Evolutionary conservation across 2,797 vertebrate species (phyloP), one percentile per base, ranked within the genome.

Genomic region (Hypotaenidia okinawae): DNA sequence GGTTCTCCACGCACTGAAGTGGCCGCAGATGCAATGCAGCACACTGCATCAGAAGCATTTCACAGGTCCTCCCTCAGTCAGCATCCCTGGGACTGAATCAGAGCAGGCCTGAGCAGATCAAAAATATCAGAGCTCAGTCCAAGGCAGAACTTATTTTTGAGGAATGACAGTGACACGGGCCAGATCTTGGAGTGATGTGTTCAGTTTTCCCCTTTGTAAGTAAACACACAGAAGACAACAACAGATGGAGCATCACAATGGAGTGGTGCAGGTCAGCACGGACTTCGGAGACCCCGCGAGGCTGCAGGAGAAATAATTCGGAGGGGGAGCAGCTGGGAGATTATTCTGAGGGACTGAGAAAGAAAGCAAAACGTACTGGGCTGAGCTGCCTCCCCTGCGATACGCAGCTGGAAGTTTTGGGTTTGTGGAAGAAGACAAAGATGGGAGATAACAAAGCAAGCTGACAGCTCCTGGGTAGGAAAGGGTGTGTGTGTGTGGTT

Each of bases 151-250:
- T 85, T 80, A 9, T 78, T 91, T 94, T 69, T 92, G 73, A 81
- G 85, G 73, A 59, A 91, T 37, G 87, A 82, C 89, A 94, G 89
- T 69, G 92, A 78, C 66, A 81, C 52, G 69, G 89, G 79, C 89
- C 92, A 96, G 84, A 94, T 54, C 85, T 84, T 47, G 39, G 86
- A 90, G 92, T 93, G 72, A 69, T 28, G 6, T 91, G 93, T 94
- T 77, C 68, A 52, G 68, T 73, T 95, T 93, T 85, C 45, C 73
- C 43, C 51, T 62, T 33, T 37, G 58, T 83, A 94, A 93, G 87
- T 95, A 94, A 95, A 96, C 92, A 96, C 66, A 33, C 15, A 52
- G 82, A 88, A 92, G 93, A 89, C 93, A 95, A 97, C 89, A 95
- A 96, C 91, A 97, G 95, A 95, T 97, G 94, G 92, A 96, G 89